A percentile compares a stretch with the other conserved stretches of the same genome.
phyloP scores from a whole-genome alignment of 1,140 invertebrate species.

The Mamestra configurata region DNA sequence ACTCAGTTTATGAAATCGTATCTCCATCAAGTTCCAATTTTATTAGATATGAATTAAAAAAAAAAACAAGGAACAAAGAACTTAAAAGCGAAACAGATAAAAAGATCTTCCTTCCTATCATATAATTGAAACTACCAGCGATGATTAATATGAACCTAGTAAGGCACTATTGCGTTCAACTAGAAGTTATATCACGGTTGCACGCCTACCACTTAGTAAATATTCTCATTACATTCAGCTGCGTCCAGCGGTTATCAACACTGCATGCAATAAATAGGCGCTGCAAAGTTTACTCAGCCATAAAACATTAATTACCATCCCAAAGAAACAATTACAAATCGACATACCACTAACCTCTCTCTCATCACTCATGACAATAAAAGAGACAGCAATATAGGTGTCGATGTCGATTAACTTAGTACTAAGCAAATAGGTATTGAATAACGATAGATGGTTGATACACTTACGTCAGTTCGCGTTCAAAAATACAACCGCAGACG shows the following conservation, averaged over 20 bases:
- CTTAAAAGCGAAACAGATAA: too few species aligned
- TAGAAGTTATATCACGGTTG: conserved; percentile 25
- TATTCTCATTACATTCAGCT: conserved; percentile 42
- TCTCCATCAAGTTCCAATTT: too few species aligned
- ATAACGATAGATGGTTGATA: conserved; percentile 32
- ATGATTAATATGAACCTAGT: neutral
- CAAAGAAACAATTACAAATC: neutral
- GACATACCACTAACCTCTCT: conserved; percentile 8
- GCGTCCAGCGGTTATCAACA: conserved; percentile 22
- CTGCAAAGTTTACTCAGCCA: conserved; percentile 5
- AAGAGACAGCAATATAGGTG: neutral
- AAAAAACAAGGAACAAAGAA: neutral
- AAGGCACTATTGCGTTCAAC: neutral
- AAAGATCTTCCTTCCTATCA: neutral
- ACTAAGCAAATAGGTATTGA: conserved; percentile 20
- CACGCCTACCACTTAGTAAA: conserved; percentile 5
- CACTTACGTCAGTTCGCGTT: conserved; percentile 39
- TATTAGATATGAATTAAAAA: too few species aligned
- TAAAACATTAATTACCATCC: conserved; percentile 28
- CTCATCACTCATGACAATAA: neutral
- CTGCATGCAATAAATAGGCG: conserved; percentile 31
- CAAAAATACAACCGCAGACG: conserved; percentile 41
- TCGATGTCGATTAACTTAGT: conserved; percentile 9
- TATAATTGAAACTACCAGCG: neutral
- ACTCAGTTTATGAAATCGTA: too few species aligned